A percentile compares a stretch with the other conserved stretches of the same genome.
Evolutionary conservation across 2,797 vertebrate genomes (phyloP).

Genomic region (Linurgus olivaceus): DNA sequence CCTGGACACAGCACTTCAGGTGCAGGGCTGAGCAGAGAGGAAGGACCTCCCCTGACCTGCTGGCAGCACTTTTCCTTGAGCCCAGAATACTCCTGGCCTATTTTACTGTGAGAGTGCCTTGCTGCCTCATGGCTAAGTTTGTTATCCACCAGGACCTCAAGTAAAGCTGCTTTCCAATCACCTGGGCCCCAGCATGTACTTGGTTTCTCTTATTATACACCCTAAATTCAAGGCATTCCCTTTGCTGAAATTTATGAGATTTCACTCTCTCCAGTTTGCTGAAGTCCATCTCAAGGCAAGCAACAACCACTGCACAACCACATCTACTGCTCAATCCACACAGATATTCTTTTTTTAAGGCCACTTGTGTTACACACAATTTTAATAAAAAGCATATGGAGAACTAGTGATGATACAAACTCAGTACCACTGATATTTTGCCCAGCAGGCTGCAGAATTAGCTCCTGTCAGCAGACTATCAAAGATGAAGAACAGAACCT

Average conservation of each 20-base stretch:
- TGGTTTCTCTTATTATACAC: neutral
- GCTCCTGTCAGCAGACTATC: neutral
- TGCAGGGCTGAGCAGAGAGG: neutral
- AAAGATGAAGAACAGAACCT: neutral
- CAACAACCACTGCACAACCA: neutral
- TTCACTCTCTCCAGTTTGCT: neutral
- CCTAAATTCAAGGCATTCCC: neutral
- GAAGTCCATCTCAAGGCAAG: neutral
- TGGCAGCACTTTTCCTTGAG: neutral
- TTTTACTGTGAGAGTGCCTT: fast-evolving
- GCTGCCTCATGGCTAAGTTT: neutral
- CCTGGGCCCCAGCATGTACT: neutral
- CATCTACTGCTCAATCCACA: neutral
- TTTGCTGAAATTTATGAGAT: neutral
- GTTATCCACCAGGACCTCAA: neutral
- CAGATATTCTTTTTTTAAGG: neutral
- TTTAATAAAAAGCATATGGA: neutral
- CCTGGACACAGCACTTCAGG: neutral
- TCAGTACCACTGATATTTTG: neutral
- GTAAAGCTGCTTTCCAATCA: neutral
- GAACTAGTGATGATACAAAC: neutral
- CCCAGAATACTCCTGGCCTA: neutral
- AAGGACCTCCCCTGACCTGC: neutral
- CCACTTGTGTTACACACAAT: neutral
- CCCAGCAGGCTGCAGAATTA: neutral